Base-by-base conservation (phyloP, 2,113 vertebrate species). In the Crypturellus undulatus region DNA sequence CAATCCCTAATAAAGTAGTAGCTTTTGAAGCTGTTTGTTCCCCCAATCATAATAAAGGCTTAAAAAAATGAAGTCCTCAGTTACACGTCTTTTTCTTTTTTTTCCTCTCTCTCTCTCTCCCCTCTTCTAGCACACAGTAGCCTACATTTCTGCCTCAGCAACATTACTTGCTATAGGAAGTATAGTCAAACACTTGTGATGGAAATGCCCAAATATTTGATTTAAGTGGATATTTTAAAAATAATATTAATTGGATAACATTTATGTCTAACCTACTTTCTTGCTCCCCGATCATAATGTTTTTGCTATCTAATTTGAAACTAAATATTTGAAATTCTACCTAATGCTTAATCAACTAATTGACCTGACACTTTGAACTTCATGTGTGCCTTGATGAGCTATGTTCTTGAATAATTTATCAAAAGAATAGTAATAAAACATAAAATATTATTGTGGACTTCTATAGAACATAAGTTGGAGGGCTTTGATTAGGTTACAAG, bases 391-490 rank as follows among this genome's bases (percentile, higher is more conserved):
- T 96, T 91, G 72, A 72, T 0, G 1, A 94, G 90, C 63, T 90
- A 28, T 87, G 72, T 62, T 94, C 92, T 92, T 97, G 88, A 97
- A 97, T 97, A 95, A 97, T 97, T 97, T 90, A 97, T 81, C 34
- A 78, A 80, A 89, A 92, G 86, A 89, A 95, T 94, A 68, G 89
- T 95, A 96, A 94, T 93, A 97, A 96, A 90, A 69, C 32, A 87
- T 97, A 88, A 97, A 97, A 97, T 90, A 97, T 97, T 97, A 84
- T 97, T 83, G n/a, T 72, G n/a, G 7, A 26, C 90, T 82, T 94
- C 89, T 93, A 36, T 71, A 90, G 84, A 83, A 75, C 84, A 8
- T 38, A 40, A 84, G 18, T 79, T 82, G 51, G 56, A 91, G 43
- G 62, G 52, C 25, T 92, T 91, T 91, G 72, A 82, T 87, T 71